Evolutionary conservation across 2,113 vertebrate genomes (phyloP).

Genomic region (Arizona elegans): DNA sequence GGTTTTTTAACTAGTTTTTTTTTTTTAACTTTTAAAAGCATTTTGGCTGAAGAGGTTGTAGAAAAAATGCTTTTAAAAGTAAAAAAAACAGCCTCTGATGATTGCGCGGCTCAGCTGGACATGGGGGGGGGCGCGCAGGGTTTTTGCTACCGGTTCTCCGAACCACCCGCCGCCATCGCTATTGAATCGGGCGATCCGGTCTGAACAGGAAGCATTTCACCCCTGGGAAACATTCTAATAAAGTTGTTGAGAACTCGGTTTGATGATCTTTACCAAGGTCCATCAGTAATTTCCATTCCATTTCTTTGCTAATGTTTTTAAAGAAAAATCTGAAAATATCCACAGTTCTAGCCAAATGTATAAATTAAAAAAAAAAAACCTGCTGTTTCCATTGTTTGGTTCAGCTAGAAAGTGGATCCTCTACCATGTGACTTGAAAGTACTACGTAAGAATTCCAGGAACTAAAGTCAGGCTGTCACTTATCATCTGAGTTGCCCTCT

Average conservation of each 20-base stretch:
- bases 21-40: too few relatives aligned
- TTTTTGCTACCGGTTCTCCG: too few relatives aligned
- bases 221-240: not conserved
- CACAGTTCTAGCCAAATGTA: not conserved
- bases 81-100: too few relatives aligned
- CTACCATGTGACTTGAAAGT: not conserved
- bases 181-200: too few relatives aligned
- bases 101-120: too few relatives aligned
- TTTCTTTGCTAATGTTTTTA: not conserved
- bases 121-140: too few relatives aligned
- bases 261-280: not conserved
- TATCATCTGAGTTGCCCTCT: not conserved
- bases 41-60: too few relatives aligned
- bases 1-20: too few relatives aligned
- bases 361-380: not conserved
- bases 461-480: not conserved
- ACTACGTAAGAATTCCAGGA: not conserved
- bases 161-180: too few relatives aligned
- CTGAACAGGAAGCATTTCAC: too few relatives aligned
- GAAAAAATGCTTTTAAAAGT: too few relatives aligned
- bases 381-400: not conserved
- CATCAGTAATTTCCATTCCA: not conserved
- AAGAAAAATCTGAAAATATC: not conserved
- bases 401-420: not conserved
- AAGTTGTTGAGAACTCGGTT: not conserved